Conservation (phyloP, 2,113 vertebrate species). For the Chitala chitala region DNA sequence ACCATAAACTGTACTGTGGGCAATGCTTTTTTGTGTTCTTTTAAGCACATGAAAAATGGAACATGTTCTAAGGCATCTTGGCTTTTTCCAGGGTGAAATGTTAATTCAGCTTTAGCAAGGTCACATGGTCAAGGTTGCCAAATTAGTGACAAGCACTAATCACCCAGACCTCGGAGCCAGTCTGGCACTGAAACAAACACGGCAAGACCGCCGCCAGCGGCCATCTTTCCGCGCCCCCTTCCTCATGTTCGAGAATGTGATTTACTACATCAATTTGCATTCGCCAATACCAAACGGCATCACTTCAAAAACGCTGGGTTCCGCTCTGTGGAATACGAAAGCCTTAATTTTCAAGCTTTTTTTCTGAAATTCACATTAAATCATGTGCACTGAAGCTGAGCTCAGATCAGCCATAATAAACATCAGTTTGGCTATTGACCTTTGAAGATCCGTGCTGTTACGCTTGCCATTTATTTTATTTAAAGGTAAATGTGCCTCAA, state of each 20-base stretch:
- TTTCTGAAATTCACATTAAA: constrained; percentile 28
- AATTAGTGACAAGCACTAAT: constrained; percentile 52
- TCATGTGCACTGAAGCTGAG: constrained; percentile 24
- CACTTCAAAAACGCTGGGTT: constrained; percentile 49
- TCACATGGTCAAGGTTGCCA: constrained; percentile 61
- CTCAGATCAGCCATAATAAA: constrained; percentile 41
- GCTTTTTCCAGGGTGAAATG: constrained; percentile 55
- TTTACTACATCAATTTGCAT: constrained; percentile 58
- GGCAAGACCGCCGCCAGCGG: constrained; percentile 40
- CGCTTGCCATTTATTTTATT: constrained; percentile 35
- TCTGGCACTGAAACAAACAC: constrained; percentile 51
- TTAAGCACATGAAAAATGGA: constrained; percentile 51
- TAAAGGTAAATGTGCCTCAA: constrained; percentile 22
- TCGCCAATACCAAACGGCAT: constrained; percentile 54
- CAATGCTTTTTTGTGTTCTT: constrained; percentile 53
- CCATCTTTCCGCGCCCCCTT: constrained; percentile 39
- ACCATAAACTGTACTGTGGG: constrained; percentile 39
- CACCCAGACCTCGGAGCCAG: constrained; percentile 53
- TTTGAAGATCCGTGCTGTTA: constrained; percentile 40
- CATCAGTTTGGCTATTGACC: constrained; percentile 47
- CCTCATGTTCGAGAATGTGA: constrained; percentile 46
- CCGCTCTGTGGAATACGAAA: constrained; percentile 27
- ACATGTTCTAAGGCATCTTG: constrained; percentile 62
- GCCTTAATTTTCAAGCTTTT: constrained; percentile 27
- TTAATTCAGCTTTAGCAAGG: constrained; percentile 63